These are phyloP conservation scores for Serilophus lunatus DNA, from an alignment of 2,113 vertebrate genomes.

Conservation along the genomic window DNA sequence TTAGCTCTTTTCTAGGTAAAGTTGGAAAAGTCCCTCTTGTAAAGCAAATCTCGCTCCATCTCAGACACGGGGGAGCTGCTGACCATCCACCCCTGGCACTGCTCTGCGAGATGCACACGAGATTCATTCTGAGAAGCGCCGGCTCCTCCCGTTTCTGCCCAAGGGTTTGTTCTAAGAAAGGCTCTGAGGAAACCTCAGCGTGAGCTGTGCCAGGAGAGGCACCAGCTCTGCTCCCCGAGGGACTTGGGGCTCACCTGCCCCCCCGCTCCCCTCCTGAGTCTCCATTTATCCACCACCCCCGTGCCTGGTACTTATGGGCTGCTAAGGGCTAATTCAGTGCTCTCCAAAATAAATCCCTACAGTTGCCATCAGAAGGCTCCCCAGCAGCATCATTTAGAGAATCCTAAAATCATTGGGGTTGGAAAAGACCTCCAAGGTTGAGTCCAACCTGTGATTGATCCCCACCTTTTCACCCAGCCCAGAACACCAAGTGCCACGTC, in stretches of 20 bases:
- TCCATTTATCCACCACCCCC: not conserved
- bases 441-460: not conserved
- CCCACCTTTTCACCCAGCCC: not conserved
- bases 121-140: conserved; percentile 81
- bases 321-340: not conserved
- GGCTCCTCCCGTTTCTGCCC: conserved; percentile 32
- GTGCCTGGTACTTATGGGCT: not conserved
- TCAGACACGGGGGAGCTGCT: conserved; percentile 70
- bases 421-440: not conserved
- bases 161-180: conserved; percentile 63
- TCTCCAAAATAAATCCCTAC: not conserved
- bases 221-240: not conserved
- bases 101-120: conserved; percentile 61
- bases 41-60: conserved; percentile 22
- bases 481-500: not conserved
- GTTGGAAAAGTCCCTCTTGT: conserved; percentile 79
- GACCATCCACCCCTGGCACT: conserved; percentile 64
- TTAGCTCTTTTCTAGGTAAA: conserved; percentile 77
- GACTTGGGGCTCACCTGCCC: fast-evolving
- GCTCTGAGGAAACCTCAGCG: not conserved
- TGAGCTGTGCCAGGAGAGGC: not conserved
- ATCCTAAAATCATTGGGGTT: not conserved
- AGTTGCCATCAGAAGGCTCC: not conserved
- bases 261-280: too few species aligned
- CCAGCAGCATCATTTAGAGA: not conserved